These are phyloP conservation scores for Rhinopithecus roxellana DNA, from an alignment of 2,113 vertebrate species.

Conservation along the genomic window DNA sequence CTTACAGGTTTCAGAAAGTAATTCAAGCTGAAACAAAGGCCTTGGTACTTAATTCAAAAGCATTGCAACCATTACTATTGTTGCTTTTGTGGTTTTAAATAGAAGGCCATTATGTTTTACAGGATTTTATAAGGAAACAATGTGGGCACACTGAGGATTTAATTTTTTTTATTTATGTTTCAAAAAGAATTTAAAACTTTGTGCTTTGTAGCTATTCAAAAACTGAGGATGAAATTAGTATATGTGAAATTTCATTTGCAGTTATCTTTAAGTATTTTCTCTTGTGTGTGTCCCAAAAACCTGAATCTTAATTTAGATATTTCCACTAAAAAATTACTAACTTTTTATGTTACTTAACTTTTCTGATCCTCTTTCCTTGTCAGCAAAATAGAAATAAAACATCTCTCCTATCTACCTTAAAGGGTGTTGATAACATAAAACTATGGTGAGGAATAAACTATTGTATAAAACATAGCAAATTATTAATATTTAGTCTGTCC, in stretches of 20 bases:
- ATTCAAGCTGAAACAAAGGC: slow-evolving; percentile 60
- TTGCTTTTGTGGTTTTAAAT: slow-evolving; percentile 7
- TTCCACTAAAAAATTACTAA: neutral
- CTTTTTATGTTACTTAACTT: neutral
- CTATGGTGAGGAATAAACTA: neutral
- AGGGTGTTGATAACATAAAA: neutral
- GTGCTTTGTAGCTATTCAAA: slow-evolving; percentile 33
- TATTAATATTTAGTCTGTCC: neutral
- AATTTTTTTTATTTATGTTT: neutral
- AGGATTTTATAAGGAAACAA: slow-evolving; percentile 46
- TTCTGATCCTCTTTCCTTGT: neutral
- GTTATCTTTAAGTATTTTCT: slow-evolving; percentile 15
- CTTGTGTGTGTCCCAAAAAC: neutral
- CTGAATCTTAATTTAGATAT: neutral
- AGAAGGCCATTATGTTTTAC: slow-evolving; percentile 25
- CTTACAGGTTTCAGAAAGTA: slow-evolving; percentile 48
- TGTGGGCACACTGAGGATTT: neutral
- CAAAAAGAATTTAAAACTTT: slow-evolving; percentile 31
- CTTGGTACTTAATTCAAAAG: neutral
- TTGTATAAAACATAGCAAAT: neutral
- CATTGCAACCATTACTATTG: neutral
- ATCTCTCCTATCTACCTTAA: neutral
- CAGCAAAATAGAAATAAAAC: neutral
- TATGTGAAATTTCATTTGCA: neutral
- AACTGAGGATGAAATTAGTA: neutral